Conservation (phyloP, 1,140 invertebrate genomes). For the Manduca sexta region DNA sequence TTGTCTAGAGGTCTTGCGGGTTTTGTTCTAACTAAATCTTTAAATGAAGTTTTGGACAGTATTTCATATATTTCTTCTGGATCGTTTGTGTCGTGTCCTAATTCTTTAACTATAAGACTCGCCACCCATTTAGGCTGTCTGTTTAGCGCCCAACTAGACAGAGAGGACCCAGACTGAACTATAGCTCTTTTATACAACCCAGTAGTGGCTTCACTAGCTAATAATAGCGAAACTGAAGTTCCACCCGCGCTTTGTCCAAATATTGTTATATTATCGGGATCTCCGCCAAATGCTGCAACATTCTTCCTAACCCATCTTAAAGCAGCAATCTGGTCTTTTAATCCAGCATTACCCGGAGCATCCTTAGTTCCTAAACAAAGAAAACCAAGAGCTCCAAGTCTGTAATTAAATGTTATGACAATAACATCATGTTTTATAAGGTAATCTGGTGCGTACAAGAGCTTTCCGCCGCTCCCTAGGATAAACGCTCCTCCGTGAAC, state of each 20-base stretch:
- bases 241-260: slow-evolving; percentile 69
- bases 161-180: slow-evolving; percentile 78
- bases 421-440: slow-evolving; percentile 79
- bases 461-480: slow-evolving; percentile 71
- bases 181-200: slow-evolving; percentile 70
- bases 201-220: slow-evolving; percentile 43
- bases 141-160: slow-evolving; percentile 76
- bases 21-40: slow-evolving; percentile 31
- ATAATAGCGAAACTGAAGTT: slow-evolving; percentile 45
- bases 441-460: slow-evolving; percentile 75
- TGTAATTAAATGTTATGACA: slow-evolving; percentile 80
- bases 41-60: slow-evolving; percentile 36
- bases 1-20: slow-evolving; percentile 38
- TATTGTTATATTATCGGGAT: slow-evolving; percentile 62
- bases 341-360: slow-evolving; percentile 74
- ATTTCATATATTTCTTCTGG: slow-evolving; percentile 50
- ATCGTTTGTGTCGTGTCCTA: slow-evolving; percentile 43
- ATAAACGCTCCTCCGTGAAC: slow-evolving; percentile 79
- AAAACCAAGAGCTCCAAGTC: slow-evolving; percentile 78
- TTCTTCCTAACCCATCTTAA: slow-evolving; percentile 75
- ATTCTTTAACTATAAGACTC: slow-evolving; percentile 40
- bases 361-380: slow-evolving; percentile 74
- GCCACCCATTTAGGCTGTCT: slow-evolving; percentile 50
- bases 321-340: slow-evolving; percentile 75
- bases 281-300: slow-evolving; percentile 70